Evolutionary conservation across 1,140 invertebrate species (phyloP), one percentile per base, ranked within the genome.

Genomic region (Lordiphosa collinella): DNA sequence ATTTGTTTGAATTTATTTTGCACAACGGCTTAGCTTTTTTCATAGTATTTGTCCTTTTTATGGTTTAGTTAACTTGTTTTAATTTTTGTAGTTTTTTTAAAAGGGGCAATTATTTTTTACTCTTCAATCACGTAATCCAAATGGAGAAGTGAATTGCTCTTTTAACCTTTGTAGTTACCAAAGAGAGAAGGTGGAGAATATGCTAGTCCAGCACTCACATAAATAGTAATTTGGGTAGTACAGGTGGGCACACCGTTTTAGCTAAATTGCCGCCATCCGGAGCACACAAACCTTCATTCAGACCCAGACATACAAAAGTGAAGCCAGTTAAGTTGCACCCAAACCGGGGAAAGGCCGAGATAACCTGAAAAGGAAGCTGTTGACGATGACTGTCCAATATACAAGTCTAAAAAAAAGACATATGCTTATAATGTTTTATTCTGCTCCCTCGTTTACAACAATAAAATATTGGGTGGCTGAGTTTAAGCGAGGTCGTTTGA

Each of bases 221-320:
- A 80, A 80, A 80, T 80, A 82, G 75, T 74, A 80, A 80, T 80
- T 80, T 80, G 71, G 69, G 71, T 76, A 80, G 76, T 80, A 78
- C 78, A 82, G 76, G 76, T 82, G 78, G 76, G 76, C 76, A 78
- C 60, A 76, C 76, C 76, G 78, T 82, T 82, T 82, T 82, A 82
- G 67, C 76, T 75, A 82, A 82, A 82, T 82, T 82, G 76, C 72
- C 78, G 61, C 71, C 78, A 57, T 84, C 76, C 72, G 71, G 75
- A 44, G 71, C 78, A 72, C 44, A 44, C 32, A 66, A 9, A 22
- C 3, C 8, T n/a, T n/a, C n/a, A n/a, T n/a, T n/a, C n/a, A n/a
- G n/a, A n/a, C n/a, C n/a, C n/a, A n/a, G n/a, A n/a, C 14, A 35
- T 32, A 49, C n/a, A 49, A 68, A 60, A 69, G 54, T 51, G 67